Conservation (phyloP, 2,888 invertebrate species). For the Hypena proboscidalis region DNA sequence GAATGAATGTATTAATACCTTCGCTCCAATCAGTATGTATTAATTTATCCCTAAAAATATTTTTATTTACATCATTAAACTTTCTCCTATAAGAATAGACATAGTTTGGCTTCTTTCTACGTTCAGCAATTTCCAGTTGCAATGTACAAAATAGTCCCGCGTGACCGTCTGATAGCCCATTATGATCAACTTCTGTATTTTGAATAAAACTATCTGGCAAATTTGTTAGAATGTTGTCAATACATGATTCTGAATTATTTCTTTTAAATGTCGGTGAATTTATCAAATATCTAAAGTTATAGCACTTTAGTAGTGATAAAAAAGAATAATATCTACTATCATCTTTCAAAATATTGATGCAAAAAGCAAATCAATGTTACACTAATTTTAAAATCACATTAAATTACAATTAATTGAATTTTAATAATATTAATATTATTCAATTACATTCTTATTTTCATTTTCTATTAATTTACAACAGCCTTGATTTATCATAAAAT, state of each 20-base stretch:
- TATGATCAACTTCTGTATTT: slow-evolving; percentile 4
- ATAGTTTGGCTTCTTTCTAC: neutral
- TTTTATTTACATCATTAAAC: too few relatives aligned
- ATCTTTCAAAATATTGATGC: too few relatives aligned
- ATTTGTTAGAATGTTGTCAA: slow-evolving; percentile 5
- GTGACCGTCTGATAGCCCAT: slow-evolving; percentile 11
- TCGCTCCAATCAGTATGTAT: too few relatives aligned
- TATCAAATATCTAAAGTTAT: slow-evolving; percentile 5
- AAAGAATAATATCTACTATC: neutral
- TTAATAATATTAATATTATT: too few relatives aligned
- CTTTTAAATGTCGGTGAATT: slow-evolving; percentile 5
- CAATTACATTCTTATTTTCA: too few relatives aligned
- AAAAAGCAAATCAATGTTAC: neutral
- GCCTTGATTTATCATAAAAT: too few relatives aligned
- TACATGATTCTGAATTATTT: neutral
- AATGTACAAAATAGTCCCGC: slow-evolving; percentile 1
- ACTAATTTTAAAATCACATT: slow-evolving; percentile 8
- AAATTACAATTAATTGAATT: too few relatives aligned
- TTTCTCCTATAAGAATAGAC: neutral
- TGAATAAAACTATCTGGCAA: neutral
- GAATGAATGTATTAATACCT: too few relatives aligned
- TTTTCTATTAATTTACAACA: too few relatives aligned
- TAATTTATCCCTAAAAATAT: too few relatives aligned
- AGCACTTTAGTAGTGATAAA: slow-evolving; percentile 4
- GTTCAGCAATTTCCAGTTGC: neutral